Evolutionary conservation across 1,140 invertebrate species (phyloP), one percentile per base, ranked within the genome.

Genomic region (Trichonephila clavipes): DNA sequence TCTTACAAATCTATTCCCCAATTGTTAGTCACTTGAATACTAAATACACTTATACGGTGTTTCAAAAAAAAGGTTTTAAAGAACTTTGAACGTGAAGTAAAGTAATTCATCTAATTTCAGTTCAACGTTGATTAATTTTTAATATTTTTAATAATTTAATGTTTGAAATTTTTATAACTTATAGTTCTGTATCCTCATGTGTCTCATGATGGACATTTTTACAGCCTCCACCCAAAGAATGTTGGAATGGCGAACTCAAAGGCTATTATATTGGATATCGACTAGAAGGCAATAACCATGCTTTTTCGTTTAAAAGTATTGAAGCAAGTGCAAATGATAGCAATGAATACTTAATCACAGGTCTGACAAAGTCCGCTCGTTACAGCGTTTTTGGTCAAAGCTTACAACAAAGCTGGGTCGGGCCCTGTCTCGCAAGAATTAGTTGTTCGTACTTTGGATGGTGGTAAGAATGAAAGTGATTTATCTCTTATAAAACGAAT

Each of bases 181-280:
- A 51, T 51, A 51, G 51, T 10, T 51, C 51, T 51, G 10, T 51
- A 51, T 0, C 51, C 2, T 51, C 7, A 51, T 51, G 7, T 51
- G 10, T 51, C 10, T 51, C 51, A 12, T 51, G 0, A 51, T 0
- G 51, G 51, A 12, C 0, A 51, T 51, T 51, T 44, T 94, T 82
- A 7, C 10, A 94, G 94, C 98, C 98, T 94, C 98, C 98, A 93
- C 96, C 97, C 94, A 97, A 97, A 81, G 97, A 98, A 94, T 97
- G 98, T 95, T 99, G 98, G 98, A 99, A 99, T 95, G 98, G 98
- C 40, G 98, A 98, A 96, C 98, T 99, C 95, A 97, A 98, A 94
- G 98, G 98, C 93, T 98, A 98, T 95, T 95, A 96, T 85, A 86
- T 95, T 19, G 95, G 94, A 14, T 95, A 94, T 81, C 88, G 82